Percentiles rank a stretch among this genome's conserved stretches.
Conservation (phyloP, 2,113 vertebrate genomes). For the Cyanistes caeruleus region DNA sequence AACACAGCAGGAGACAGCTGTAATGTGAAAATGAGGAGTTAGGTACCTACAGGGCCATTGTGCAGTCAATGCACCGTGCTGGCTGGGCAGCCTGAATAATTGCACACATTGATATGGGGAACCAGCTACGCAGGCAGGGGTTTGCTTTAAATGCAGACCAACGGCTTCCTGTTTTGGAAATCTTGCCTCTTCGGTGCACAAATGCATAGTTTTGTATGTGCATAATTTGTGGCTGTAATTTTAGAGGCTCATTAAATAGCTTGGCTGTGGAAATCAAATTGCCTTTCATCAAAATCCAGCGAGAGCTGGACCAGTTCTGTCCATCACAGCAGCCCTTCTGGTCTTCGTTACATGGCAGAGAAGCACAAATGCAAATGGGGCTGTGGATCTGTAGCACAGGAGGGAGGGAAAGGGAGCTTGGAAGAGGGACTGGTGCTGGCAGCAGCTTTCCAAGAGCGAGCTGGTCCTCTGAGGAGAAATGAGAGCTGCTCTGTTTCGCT, state of each 20-base stretch:
- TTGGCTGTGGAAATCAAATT: constrained; percentile 70
- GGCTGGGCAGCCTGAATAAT: constrained; percentile 32
- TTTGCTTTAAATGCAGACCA: constrained; percentile 55
- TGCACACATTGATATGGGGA: constrained; percentile 28
- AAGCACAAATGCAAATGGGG: constrained; percentile 45
- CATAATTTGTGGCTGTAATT: constrained; percentile 73
- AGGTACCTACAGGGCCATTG: constrained; percentile 6
- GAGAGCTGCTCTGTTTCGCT: not conserved
- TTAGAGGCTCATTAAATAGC: constrained; percentile 72
- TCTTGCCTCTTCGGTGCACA: constrained; percentile 61
- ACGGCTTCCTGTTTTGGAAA: constrained; percentile 69
- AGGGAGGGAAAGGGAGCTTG: not conserved
- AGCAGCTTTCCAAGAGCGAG: not conserved
- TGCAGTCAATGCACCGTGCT: not conserved
- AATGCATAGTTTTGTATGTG: constrained; percentile 70
- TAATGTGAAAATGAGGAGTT: not conserved
- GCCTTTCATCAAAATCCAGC: constrained; percentile 71
- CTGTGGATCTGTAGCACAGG: not conserved
- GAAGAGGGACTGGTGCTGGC: not conserved
- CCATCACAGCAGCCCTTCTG: constrained; percentile 64
- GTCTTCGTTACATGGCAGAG: constrained; percentile 51
- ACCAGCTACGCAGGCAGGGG: constrained; percentile 15
- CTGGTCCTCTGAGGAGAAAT: not conserved
- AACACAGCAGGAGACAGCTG: not conserved
- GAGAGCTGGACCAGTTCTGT: constrained; percentile 58